A percentile compares a stretch with the other conserved stretches of the same genome.
These are phyloP conservation scores for Apostichopus parvimensis DNA, from an alignment of 35 echinoderm and acorn worm species.

Conservation along the genomic window DNA sequence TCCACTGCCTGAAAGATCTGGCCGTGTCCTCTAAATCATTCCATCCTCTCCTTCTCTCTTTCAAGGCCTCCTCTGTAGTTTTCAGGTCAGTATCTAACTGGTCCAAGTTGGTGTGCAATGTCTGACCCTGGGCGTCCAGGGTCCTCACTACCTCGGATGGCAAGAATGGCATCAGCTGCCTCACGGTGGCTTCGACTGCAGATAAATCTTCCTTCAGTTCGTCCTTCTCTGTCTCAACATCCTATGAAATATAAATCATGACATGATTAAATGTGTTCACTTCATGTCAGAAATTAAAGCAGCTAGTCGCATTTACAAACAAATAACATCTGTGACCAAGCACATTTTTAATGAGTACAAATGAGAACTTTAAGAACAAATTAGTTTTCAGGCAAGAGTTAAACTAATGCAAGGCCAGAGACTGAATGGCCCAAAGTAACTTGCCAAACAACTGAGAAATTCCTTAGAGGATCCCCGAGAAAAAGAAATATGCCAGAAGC, in stretches of 20 bases:
- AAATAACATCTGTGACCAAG: too few species aligned
- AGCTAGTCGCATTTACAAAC: too few species aligned
- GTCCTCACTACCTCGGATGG: slow-evolving; percentile 22
- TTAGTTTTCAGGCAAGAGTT: too few species aligned
- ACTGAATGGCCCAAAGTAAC: too few species aligned
- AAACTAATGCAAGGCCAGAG: too few species aligned
- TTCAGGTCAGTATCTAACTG: slow-evolving; percentile 13
- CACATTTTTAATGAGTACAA: too few species aligned
- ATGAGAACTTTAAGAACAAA: too few species aligned
- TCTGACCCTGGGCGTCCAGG: slow-evolving; percentile 9
- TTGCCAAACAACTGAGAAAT: too few species aligned
- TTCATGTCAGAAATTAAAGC: too few species aligned
- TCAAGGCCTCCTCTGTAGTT: neutral
- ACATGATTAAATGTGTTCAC: too few species aligned
- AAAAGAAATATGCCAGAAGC: too few species aligned
- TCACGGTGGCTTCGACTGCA: neutral
- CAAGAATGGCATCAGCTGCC: slow-evolving; percentile 10
- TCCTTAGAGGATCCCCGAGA: too few species aligned
- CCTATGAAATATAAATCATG: neutral
- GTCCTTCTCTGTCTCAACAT: neutral
- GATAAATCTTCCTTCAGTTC: slow-evolving; percentile 2
- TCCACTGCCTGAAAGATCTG: slow-evolving; percentile 20
- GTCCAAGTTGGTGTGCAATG: neutral
- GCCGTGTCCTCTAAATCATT: neutral
- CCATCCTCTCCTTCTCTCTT: neutral